A percentile compares a stretch with the other conserved stretches of the same genome.
Evolutionary conservation across 2,888 invertebrate species (phyloP).

Genomic region (Globia sparganii): DNA sequence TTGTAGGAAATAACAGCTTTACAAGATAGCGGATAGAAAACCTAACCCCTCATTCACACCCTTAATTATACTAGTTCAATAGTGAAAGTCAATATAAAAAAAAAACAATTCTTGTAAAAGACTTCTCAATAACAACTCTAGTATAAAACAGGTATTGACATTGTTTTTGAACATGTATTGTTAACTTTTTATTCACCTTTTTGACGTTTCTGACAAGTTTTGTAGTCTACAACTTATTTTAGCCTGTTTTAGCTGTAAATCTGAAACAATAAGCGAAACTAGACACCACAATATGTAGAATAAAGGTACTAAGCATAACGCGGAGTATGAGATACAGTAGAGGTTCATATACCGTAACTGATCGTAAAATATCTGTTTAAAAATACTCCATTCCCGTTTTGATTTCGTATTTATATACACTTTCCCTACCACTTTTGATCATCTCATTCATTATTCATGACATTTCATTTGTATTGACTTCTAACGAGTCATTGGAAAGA

Average conservation of each 20-base stretch:
- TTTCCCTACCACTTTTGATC: conserved; percentile 77
- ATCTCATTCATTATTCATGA: conserved; percentile 83
- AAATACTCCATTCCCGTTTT: conserved; percentile 13
- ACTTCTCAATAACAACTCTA: not conserved
- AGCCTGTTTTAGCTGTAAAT: not conserved
- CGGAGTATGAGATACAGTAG: not conserved
- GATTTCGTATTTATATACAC: conserved; percentile 61
- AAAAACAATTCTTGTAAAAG: not conserved
- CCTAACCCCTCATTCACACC: too few species aligned
- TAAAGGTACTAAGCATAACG: not conserved
- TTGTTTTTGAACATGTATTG: not conserved
- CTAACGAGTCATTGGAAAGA: conserved; percentile 63
- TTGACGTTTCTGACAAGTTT: not conserved
- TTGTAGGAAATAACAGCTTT: not conserved
- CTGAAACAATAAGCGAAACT: not conserved
- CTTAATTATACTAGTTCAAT: not conserved
- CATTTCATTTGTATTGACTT: conserved; percentile 77
- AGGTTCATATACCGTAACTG: not conserved
- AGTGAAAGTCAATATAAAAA: not conserved
- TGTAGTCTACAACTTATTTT: not conserved
- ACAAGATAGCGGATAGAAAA: not conserved
- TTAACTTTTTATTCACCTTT: not conserved
- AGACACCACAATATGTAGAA: not conserved
- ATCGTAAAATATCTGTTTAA: conserved; percentile 9
- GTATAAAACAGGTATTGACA: not conserved